Base-by-base conservation (phyloP, 92 coral and sea anemone genomes). In the Pocillopora grandis region DNA sequence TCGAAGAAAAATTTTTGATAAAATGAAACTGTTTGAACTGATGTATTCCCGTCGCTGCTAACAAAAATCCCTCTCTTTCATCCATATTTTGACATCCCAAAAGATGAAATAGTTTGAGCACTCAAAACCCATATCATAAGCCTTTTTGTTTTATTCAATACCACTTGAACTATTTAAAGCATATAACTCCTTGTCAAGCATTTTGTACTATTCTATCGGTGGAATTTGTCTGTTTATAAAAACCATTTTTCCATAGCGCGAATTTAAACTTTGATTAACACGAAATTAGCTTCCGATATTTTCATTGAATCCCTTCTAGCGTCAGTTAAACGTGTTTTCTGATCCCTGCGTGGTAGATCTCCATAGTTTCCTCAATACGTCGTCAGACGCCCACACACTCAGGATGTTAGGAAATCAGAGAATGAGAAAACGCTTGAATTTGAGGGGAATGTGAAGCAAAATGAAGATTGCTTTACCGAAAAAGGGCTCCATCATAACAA, bases 301-400 rank as follows among this genome's bases (percentile, higher is more conserved):
- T 48, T 20, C 19, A 31, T 78, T 42, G 52, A 42, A 42, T 18
- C 12, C 49, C 14, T 62, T 18, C 60, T 33, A 62, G 60, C 82
- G 82, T 78, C 82, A 78, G 37, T 1, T 60, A 37, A 77, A 18
- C 20, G 19, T 36, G 67, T 77, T 63, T 61, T 19, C 18, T 19
- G 48, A 23, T 42, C 9, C 72, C 72, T 48, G 69, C 36, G 16
- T 31, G 9, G 4, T 27, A 66, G 23, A 19, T 63, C 21, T 19
- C 36, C 37, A 5, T 58, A 21, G 15, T 77, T 57, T 78, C 55
- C 56, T 63, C 52, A 62, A 60, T 33, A 7, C 4, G 7, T 79
- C 65, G 65, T 66, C 83, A 65, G n/a, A 19, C 48, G 63, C 59
- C 64, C 75, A 59, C 62, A 56, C 65, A 35, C 71, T 64, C 66